Conservation (phyloP, 2,113 vertebrate species). For the Heterochromis multidens region DNA sequence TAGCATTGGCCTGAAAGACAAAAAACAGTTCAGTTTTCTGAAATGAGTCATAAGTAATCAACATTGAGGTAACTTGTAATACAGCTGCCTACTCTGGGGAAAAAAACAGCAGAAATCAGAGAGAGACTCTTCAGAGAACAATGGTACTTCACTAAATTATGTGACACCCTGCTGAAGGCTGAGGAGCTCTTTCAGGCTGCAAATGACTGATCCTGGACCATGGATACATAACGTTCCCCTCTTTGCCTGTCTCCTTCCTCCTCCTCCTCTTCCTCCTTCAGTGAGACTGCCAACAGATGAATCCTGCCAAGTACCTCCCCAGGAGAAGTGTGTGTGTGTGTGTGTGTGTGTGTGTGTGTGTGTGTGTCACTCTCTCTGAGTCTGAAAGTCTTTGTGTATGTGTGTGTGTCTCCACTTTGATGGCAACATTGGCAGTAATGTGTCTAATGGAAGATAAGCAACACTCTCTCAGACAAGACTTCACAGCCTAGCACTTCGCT, state of each 20-base stretch:
- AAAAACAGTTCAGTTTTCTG: neutral
- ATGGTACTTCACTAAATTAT: slow-evolving; percentile 32
- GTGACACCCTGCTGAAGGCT: slow-evolving; percentile 24
- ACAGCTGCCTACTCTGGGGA: neutral
- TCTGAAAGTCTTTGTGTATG: neutral
- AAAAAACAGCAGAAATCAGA: neutral
- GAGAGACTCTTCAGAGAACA: slow-evolving; percentile 28
- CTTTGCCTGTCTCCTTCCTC: slow-evolving; percentile 10
- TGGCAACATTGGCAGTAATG: slow-evolving; percentile 64
- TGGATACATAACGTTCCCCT: slow-evolving; percentile 33
- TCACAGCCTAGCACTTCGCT: slow-evolving; percentile 41
- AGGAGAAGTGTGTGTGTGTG: slow-evolving; percentile 30
- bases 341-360: slow-evolving; percentile 5
- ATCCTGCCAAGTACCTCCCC: slow-evolving; percentile 66
- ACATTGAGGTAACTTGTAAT: neutral
- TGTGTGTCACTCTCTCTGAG: slow-evolving; percentile 13
- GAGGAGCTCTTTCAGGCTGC: slow-evolving; percentile 46
- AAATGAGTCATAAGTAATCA: neutral
- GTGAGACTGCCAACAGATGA: slow-evolving; percentile 62
- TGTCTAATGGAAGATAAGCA: slow-evolving; percentile 72
- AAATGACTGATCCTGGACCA: slow-evolving; percentile 58
- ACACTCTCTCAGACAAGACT: slow-evolving; percentile 52
- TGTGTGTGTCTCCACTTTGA: slow-evolving; percentile 46
- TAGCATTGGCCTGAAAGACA: neutral
- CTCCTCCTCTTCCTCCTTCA: slow-evolving; percentile 31